phyloP scores from a whole-genome alignment of 2,888 invertebrate genomes.

The Lasioglossum villosulum region DNA sequence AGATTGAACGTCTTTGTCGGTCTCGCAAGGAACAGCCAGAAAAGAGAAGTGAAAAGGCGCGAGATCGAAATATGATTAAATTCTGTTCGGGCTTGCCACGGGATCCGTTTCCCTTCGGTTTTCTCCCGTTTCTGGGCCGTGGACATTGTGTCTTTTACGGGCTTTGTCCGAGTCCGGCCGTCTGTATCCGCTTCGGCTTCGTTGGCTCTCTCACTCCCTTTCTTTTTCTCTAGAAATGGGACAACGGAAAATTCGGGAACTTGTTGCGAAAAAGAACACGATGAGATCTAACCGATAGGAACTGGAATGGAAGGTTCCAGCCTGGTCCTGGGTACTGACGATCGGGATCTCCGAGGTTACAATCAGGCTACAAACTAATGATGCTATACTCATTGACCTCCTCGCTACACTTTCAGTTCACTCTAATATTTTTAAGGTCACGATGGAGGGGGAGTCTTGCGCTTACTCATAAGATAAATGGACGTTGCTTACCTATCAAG shows the following conservation, averaged over 20 bases:
- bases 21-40: constrained; percentile 9
- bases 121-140: not conserved
- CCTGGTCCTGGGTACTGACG: not conserved
- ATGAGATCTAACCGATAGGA: not conserved
- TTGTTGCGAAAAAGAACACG: not conserved
- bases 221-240: constrained; percentile 26
- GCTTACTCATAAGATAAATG: not conserved
- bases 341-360: not conserved
- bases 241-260: not conserved
- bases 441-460: not conserved
- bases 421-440: not conserved
- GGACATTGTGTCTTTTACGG: constrained; percentile 36
- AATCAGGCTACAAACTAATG: not conserved
- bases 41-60: constrained; percentile 32
- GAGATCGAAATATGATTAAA: constrained; percentile 64
- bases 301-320: not conserved
- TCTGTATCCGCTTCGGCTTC: constrained; percentile 29
- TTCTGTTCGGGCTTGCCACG: constrained; percentile 36
- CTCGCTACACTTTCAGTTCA: not conserved
- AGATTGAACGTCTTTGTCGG: constrained; percentile 33
- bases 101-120: constrained; percentile 31
- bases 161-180: constrained; percentile 39
- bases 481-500: not conserved
- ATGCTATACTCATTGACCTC: not conserved
- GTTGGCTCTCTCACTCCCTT: not conserved